Percentiles rank a stretch among this genome's conserved stretches.
These are phyloP conservation scores for Orchestia grillus DNA, from an alignment of 1,140 invertebrate species.

Conservation along the genomic window DNA sequence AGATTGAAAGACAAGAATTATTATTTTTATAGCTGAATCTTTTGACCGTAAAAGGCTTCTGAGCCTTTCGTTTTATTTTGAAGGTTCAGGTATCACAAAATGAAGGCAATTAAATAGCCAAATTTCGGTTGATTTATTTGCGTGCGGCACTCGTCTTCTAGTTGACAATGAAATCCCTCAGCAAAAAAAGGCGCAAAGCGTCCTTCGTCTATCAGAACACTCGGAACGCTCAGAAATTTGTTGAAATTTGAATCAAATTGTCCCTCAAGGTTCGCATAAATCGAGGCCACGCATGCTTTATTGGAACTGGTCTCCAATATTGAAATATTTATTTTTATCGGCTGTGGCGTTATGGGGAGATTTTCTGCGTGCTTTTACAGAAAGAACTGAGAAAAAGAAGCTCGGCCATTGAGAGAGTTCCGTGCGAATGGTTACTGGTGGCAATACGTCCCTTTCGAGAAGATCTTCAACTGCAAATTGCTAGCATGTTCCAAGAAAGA, in stretches of 20 bases:
- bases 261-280: neutral
- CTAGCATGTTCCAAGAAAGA: neutral
- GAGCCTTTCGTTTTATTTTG: neutral
- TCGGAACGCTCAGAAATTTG: neutral
- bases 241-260: neutral
- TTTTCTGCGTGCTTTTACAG: neutral
- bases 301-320: neutral
- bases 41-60: no score
- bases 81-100: no score
- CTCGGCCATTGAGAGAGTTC: neutral
- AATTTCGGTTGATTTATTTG: neutral
- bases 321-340: neutral
- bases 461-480: constrained; percentile 47
- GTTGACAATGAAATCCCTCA: neutral
- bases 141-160: neutral
- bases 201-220: neutral
- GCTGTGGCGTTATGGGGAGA: neutral
- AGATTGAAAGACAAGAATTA: no score
- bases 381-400: constrained; percentile 1
- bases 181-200: neutral
- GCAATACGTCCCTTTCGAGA: constrained; percentile 5
- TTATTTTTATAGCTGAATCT: no score
- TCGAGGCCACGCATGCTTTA: neutral
- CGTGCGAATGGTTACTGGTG: neutral
- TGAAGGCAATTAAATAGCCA: no score